phyloP scores from a whole-genome alignment of 2,797 vertebrate species.

The Amblyraja radiata region DNA sequence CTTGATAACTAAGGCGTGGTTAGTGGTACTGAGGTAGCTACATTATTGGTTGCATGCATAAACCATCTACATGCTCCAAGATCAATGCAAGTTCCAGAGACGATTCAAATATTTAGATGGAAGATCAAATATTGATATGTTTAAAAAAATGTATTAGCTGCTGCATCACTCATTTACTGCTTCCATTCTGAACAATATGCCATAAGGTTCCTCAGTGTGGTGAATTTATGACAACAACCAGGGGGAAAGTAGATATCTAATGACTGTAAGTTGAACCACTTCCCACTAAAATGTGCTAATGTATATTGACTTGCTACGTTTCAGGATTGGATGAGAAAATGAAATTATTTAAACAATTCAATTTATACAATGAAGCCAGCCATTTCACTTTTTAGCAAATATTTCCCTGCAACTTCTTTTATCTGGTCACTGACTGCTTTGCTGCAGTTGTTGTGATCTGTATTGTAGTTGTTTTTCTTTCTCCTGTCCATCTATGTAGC shows the following conservation, averaged over 20 bases:
- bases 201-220: background rate
- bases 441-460: background rate
- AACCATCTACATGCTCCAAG: background rate
- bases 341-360: background rate
- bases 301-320: too few species aligned
- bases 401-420: background rate
- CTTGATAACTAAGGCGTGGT: too few species aligned
- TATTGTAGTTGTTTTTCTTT: background rate
- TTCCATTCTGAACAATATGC: background rate
- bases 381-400: background rate
- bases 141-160: background rate
- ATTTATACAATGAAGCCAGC: background rate
- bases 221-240: background rate
- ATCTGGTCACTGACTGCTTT: background rate
- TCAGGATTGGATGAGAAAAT: background rate
- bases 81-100: background rate
- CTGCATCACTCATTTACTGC: background rate
- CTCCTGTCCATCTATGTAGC: background rate
- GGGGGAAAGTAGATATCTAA: background rate
- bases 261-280: background rate
- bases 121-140: constrained; percentile 4
- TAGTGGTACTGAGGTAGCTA: too few species aligned
- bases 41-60: too few species aligned
- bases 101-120: background rate
- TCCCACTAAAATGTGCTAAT: background rate